Evolutionary conservation across 2,113 vertebrate species (phyloP).

Genomic region (Atrichornis clamosus): DNA sequence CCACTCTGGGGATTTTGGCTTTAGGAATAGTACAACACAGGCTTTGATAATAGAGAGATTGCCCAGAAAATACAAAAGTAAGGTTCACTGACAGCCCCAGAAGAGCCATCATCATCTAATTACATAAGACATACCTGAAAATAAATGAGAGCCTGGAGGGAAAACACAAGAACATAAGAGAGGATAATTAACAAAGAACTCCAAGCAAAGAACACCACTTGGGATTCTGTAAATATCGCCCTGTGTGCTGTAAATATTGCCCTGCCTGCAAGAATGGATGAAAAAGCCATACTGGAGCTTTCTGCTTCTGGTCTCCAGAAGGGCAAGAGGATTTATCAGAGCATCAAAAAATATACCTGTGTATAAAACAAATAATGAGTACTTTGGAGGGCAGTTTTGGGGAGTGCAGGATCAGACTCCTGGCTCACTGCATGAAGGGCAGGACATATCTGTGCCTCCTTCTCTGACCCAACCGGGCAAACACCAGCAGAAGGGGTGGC

Average conservation of each 20-base stretch:
- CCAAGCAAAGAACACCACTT: fast-evolving
- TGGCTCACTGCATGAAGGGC: not conserved
- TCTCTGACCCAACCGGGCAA: not conserved
- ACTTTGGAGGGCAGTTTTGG: not conserved
- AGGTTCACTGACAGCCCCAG: not conserved
- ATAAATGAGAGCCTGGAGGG: not conserved
- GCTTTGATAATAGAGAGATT: not conserved
- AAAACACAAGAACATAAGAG: not conserved
- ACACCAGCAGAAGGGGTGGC: not conserved
- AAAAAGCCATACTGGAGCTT: not conserved
- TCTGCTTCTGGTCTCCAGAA: not conserved
- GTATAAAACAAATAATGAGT: not conserved
- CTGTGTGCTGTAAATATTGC: not conserved
- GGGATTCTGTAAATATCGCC: not conserved
- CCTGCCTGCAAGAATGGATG: not conserved
- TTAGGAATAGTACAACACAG: not conserved
- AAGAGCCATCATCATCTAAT: not conserved
- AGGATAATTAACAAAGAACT: not conserved
- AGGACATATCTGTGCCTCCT: not conserved
- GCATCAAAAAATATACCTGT: not conserved
- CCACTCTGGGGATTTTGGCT: not conserved
- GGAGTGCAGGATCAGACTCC: not conserved
- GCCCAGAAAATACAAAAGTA: not conserved
- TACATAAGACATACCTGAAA: not conserved
- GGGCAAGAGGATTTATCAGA: not conserved